phyloP scores from a whole-genome alignment of 2,797 vertebrate genomes.

The Acipenser ruthenus region DNA sequence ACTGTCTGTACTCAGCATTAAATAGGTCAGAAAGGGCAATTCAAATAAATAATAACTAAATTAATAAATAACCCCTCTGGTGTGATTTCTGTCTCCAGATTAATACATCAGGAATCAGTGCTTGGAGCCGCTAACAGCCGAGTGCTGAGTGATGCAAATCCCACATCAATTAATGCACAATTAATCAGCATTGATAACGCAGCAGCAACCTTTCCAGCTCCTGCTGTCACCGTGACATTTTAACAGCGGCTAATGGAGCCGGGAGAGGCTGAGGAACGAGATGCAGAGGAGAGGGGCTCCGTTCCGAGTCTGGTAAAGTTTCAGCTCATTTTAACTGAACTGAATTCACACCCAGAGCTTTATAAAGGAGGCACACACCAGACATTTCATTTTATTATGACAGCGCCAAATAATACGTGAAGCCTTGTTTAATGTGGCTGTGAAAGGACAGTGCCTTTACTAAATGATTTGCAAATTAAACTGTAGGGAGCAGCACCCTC shows the following conservation, averaged over 20 bases:
- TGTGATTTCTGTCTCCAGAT: constrained; percentile 7
- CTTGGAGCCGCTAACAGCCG: constrained; percentile 7
- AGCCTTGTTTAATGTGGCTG: too few species aligned
- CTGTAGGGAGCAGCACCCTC: too few species aligned
- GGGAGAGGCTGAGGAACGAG: constrained; percentile 8
- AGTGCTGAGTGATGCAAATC: constrained; percentile 19
- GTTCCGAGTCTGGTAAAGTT: too few species aligned
- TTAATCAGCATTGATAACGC: constrained; percentile 25
- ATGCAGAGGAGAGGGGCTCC: neutral
- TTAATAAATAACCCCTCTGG: constrained; percentile 5
- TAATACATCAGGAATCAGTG: neutral
- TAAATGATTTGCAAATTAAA: too few species aligned
- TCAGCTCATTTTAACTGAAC: too few species aligned
- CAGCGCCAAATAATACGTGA: too few species aligned
- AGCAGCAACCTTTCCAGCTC: constrained; percentile 20
- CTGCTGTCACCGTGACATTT: constrained; percentile 25
- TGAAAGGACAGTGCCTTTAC: too few species aligned
- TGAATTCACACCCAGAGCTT: too few species aligned
- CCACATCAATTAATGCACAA: constrained; percentile 24
- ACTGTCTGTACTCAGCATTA: constrained; percentile 20
- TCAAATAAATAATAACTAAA: constrained; percentile 8
- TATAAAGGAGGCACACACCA: too few species aligned
- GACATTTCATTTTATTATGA: too few species aligned
- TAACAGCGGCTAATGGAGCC: constrained; percentile 10
- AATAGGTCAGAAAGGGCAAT: constrained; percentile 21